A percentile compares a stretch with the other conserved stretches of the same genome.
These are phyloP conservation scores for Myotis myotis DNA, from an alignment of 2,797 vertebrate genomes.

Conservation along the genomic window DNA sequence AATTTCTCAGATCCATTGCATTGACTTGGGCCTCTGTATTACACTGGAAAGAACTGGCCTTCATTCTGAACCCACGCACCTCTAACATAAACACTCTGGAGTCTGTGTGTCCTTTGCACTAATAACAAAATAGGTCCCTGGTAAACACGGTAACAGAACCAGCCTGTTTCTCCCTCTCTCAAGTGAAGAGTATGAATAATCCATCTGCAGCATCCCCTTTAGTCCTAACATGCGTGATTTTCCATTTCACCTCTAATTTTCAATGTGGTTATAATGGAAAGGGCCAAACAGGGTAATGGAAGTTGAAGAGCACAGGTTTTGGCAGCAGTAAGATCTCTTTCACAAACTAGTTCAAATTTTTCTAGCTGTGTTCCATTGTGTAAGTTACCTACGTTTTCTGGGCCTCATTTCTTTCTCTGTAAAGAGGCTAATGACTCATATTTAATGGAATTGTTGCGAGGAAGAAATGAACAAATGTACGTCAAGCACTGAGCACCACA, in stretches of 20 bases:
- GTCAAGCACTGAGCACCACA: not conserved
- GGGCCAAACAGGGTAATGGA: not conserved
- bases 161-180: not conserved
- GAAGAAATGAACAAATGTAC: not conserved
- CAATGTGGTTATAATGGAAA: not conserved
- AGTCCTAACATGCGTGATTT: not conserved
- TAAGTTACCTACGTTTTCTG: not conserved
- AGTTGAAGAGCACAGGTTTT: not conserved
- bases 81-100: not conserved
- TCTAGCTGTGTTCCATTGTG: not conserved
- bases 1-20: not conserved
- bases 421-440: not conserved
- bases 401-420: not conserved
- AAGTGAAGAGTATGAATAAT: not conserved
- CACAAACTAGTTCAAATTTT: not conserved
- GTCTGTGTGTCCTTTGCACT: not conserved
- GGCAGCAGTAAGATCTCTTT: not conserved
- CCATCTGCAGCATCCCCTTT: not conserved
- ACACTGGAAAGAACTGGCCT: not conserved
- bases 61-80: conserved; percentile 7
- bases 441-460: not conserved
- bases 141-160: not conserved
- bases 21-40: not conserved
- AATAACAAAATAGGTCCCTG: not conserved
- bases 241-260: not conserved